Evolutionary conservation across 2,888 invertebrate species (phyloP).

Genomic region (Ormyrus pomaceus): DNA sequence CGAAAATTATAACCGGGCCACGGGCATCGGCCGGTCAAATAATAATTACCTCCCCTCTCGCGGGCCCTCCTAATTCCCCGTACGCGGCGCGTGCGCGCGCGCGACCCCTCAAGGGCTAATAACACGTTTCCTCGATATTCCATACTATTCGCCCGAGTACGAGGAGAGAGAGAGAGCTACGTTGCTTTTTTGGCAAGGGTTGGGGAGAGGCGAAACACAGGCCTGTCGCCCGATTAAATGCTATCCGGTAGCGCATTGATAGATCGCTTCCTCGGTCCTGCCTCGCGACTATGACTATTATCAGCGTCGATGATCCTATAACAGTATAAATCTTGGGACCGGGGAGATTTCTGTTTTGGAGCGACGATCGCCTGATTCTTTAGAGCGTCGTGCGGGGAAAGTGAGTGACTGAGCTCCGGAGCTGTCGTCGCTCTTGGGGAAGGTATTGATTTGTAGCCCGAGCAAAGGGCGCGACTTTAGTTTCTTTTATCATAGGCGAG

Average conservation of each 20-base stretch:
- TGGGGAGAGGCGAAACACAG: background rate
- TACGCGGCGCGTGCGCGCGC: background rate
- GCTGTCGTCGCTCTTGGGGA: too few relatives aligned
- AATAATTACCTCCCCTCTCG: conserved; percentile 29
- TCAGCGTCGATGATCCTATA: background rate
- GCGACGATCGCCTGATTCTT: too few relatives aligned
- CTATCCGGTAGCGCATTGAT: conserved; percentile 43
- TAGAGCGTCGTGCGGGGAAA: too few relatives aligned
- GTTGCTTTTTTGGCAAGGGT: too few relatives aligned
- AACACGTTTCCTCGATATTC: conserved; percentile 19
- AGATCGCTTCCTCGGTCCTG: conserved; percentile 32
- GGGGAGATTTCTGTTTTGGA: too few relatives aligned
- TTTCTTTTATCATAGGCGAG: too few relatives aligned
- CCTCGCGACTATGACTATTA: conserved; percentile 2
- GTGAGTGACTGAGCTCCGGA: too few relatives aligned
- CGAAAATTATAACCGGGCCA: conserved; percentile 45
- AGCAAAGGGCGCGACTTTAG: too few relatives aligned
- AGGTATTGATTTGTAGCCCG: too few relatives aligned
- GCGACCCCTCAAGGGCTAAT: conserved; percentile 45
- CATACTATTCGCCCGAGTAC: background rate
- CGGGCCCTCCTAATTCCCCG: conserved; percentile 19
- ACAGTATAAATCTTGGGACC: too few relatives aligned
- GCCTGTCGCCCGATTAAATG: conserved; percentile 14
- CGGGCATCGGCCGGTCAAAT: background rate
- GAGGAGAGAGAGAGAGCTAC: background rate